These are phyloP conservation scores for Cassiopea andromeda DNA, from an alignment of 30 jellyfish, hydroid and myxozoan species.

Conservation along the genomic window DNA sequence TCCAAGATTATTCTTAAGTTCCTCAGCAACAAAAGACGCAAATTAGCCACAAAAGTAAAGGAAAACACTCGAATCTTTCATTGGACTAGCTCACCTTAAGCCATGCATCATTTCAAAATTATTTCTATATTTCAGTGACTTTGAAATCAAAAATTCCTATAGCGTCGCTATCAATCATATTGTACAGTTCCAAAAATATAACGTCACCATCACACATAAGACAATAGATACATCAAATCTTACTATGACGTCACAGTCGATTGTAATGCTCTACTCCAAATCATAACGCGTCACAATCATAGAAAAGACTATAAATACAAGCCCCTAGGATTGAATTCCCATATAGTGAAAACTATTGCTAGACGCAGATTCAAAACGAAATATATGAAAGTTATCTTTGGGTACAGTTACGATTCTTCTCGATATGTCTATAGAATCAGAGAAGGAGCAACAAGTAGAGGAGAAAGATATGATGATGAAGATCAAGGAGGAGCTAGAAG, in stretches of 20 bases:
- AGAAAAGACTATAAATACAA: background rate
- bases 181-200: too few relatives aligned
- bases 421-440: background rate
- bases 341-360: background rate
- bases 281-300: background rate
- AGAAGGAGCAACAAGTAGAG: background rate
- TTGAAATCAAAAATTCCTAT: too few relatives aligned
- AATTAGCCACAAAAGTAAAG: too few relatives aligned
- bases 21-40: too few relatives aligned
- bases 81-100: too few relatives aligned
- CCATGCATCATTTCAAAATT: too few relatives aligned
- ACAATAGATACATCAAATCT: background rate
- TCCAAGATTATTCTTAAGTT: too few relatives aligned
- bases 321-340: background rate
- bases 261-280: background rate
- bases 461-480: background rate
- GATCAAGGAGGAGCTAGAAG: constrained; percentile 12
- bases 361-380: background rate
- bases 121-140: too few relatives aligned
- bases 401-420: background rate
- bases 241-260: background rate
- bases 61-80: too few relatives aligned
- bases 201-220: too few relatives aligned
- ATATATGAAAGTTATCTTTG: background rate
- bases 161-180: too few relatives aligned